phyloP scores from a whole-genome alignment of 2,888 invertebrate species.

The Chymomyza amoena region DNA sequence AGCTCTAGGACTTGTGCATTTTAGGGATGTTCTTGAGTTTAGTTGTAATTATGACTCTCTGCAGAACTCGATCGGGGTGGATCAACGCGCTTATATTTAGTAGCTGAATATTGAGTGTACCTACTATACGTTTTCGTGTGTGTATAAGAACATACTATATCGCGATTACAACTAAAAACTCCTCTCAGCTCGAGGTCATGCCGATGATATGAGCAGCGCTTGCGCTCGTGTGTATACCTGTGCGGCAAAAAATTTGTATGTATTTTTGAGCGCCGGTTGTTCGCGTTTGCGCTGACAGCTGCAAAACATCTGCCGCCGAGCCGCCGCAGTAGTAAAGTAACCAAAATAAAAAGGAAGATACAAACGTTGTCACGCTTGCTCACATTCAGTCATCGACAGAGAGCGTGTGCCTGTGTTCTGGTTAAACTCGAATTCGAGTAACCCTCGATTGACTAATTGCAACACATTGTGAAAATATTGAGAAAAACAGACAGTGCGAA shows the following conservation, averaged over 20 bases:
- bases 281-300: not conserved
- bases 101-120: not conserved
- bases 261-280: not conserved
- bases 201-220: not conserved
- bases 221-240: not conserved
- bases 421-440: not conserved
- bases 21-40: not conserved
- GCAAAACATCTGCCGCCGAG: not conserved
- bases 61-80: not conserved
- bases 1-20: not conserved
- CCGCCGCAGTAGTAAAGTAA: not conserved
- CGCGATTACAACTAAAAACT: not conserved
- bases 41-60: not conserved
- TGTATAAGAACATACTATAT: not conserved
- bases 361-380: not conserved
- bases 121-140: not conserved
- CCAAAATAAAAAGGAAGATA: not conserved
- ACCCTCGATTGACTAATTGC: not conserved
- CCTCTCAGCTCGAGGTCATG: not conserved
- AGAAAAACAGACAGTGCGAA: not conserved
- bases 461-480: not conserved
- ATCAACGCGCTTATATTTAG: not conserved
- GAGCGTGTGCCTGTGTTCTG: not conserved
- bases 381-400: not conserved
- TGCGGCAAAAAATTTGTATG: not conserved